Base-by-base conservation (phyloP, 2,113 vertebrate genomes). In the Microcebus ravelobensis region DNA sequence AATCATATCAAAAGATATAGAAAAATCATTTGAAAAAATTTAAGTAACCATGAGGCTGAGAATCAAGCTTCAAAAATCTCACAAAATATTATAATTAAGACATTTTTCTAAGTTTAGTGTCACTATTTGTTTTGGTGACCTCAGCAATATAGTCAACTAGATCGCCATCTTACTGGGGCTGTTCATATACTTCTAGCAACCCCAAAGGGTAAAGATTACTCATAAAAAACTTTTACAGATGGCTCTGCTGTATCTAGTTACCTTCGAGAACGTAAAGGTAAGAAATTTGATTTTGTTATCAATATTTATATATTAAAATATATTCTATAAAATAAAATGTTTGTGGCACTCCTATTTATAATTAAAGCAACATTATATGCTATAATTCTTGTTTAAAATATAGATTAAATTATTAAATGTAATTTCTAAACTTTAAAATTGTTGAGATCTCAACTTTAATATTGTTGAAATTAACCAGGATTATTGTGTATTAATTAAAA, bases 401-500 rank as follows among this genome's bases (percentile, higher is more conserved):
- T 83, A 97, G 96, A 0, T 1, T 23, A 39, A 95, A 45, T 89
- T 83, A 67, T 67, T 83, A 91, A 95, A 27, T 20, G 77, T 71
- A 96, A 95, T 90, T 94, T 94, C 21, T 97, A 48, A 81, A 2
- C 0, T 74, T 93, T 92, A 5, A 2, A 94, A 5, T 42, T 8
- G 45, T 45, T 45, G 45, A 45, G 7, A 45, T 45, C 6, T 45
- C 45, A 45, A 45, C 45, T 45, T 8, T 45, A 45, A 29, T 71
- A 88, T 87, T 45, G 93, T 93, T 96, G 85, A 89, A 29, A 57
- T 90, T 93, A 68, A 83, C 76, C 59, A 90, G 5, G 39, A n/a
- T 79, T 94, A 79, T 96, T 79, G 36, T 79, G 27, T 89, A 96
- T 97, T 96, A 87, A 89, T 81, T 85, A 14, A 91, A 94, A 73